These are phyloP conservation scores for Sclerodermus sp. DNA, from an alignment of 2,888 invertebrate genomes.

Conservation along the genomic window DNA sequence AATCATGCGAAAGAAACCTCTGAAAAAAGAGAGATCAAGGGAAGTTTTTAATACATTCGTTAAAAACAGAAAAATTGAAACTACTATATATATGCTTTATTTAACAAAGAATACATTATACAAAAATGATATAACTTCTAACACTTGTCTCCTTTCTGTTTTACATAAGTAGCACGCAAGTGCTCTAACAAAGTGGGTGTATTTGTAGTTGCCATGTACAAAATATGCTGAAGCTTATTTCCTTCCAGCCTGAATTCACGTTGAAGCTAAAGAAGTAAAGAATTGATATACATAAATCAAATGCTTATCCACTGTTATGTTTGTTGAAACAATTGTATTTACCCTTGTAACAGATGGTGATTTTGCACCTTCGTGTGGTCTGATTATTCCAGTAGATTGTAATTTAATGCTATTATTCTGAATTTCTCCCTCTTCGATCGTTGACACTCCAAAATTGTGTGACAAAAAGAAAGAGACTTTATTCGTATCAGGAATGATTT, in stretches of 20 bases:
- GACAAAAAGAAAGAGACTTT: conserved; percentile 62
- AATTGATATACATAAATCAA: conserved; percentile 3
- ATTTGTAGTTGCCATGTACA: conserved; percentile 62
- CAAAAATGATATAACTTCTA: too few relatives aligned
- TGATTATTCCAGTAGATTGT: conserved; percentile 58
- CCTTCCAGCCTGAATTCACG: conserved; percentile 48
- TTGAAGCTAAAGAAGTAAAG: conserved; percentile 43
- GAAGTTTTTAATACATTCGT: too few relatives aligned
- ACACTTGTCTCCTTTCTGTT: too few relatives aligned
- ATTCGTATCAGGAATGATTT: conserved; percentile 62
- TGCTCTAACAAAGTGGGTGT: conserved; percentile 61
- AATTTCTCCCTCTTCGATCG: conserved; percentile 64
- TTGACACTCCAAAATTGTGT: conserved; percentile 67
- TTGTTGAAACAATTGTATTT: too few relatives aligned
- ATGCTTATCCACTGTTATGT: not conserved
- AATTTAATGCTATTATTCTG: conserved; percentile 50
- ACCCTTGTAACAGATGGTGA: conserved; percentile 60
- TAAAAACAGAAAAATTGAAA: too few relatives aligned
- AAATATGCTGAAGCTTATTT: conserved; percentile 53
- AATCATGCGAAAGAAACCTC: too few relatives aligned
- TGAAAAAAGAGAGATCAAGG: too few relatives aligned
- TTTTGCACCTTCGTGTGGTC: conserved; percentile 61
- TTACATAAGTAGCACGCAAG: conserved; percentile 61
- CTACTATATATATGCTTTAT: too few relatives aligned
- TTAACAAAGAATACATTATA: too few relatives aligned